These are phyloP conservation scores for Cynoglossus semilaevis DNA, from an alignment of 2,113 vertebrate genomes.

Conservation along the genomic window DNA sequence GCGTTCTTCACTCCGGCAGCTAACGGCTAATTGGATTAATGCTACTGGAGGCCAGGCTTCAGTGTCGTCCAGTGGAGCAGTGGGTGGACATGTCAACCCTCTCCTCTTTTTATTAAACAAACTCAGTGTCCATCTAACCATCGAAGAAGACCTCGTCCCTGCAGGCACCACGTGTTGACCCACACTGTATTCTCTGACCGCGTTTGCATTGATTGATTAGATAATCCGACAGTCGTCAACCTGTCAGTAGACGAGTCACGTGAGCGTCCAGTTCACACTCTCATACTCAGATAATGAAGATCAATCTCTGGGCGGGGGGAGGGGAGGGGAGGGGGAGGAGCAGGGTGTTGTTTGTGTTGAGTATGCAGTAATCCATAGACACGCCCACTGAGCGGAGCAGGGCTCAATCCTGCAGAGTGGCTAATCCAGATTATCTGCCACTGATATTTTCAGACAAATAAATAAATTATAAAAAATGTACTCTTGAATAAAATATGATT, in stretches of 20 bases:
- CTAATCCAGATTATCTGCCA: conserved; percentile 65
- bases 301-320: conserved; percentile 14
- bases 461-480: conserved; percentile 47
- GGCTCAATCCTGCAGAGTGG: conserved; percentile 51
- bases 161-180: too few species aligned
- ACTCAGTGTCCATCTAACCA: too few species aligned
- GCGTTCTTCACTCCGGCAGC: too few species aligned
- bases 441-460: conserved; percentile 62
- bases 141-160: too few species aligned
- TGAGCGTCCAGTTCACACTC: conserved; percentile 18
- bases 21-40: too few species aligned
- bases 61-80: too few species aligned
- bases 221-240: conserved; percentile 39
- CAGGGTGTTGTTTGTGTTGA: neutral
- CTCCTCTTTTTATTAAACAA: too few species aligned
- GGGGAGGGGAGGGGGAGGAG: too few species aligned
- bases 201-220: conserved; percentile 4
- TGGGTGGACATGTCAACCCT: too few species aligned
- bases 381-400: conserved; percentile 11
- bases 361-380: conserved; percentile 17
- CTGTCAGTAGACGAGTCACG: conserved; percentile 48
- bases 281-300: conserved; percentile 33
- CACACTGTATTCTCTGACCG: too few species aligned
- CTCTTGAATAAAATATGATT: conserved; percentile 6
- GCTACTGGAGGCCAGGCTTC: too few species aligned